Evolutionary conservation across 2,113 vertebrate species (phyloP), one percentile per base, ranked within the genome.

Genomic region (Scomber japonicus): DNA sequence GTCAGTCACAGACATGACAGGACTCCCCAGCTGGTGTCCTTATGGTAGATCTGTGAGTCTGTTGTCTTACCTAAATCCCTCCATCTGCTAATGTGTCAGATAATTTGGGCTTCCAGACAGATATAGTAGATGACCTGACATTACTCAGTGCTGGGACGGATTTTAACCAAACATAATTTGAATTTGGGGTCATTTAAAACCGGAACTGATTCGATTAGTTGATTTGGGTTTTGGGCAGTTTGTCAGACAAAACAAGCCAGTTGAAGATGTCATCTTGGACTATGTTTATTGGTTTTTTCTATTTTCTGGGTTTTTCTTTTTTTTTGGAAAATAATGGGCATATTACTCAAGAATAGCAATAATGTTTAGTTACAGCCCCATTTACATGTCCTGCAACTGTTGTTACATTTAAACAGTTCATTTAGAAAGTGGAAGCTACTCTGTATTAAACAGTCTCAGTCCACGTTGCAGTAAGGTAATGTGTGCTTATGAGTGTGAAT

Each of bases 61-160:
- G 72, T 72, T 77, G 73, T 84, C 84, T 81, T 83, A 82, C 75
- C 79, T 87, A 89, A 91, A 93, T 92, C 89, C 87, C 73, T 90
- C 92, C 91, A 93, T 94, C 92, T 94, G 91, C 69, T 85, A 19
- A 57, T 65, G 67, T 63, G 67, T 70, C 48, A 14, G 11, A 68
- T 13, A 80, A 49, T 64, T 75, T 85, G 59, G 64, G 31, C 40
- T 61, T 71, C 48, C 30, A 78, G 62, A 71, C 66, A 71, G n/a
- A 63, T 59, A 70, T 51, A 46, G 57, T 31, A 66, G 51, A 35
- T 72, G 46, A 73, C 62, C 44, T 64, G 27, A 57, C n/a, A 51
- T 48, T 10, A 12, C 61, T 68, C 21, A 31, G 1, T 62, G 4
- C 11, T 3, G 0, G 1, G 51, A 30, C 44, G 17, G 5, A 45